Percentiles rank a stretch among this genome's conserved stretches.
Evolutionary conservation across 2,797 vertebrate species (phyloP).

Genomic region (Gymnoscopelus braueri): DNA sequence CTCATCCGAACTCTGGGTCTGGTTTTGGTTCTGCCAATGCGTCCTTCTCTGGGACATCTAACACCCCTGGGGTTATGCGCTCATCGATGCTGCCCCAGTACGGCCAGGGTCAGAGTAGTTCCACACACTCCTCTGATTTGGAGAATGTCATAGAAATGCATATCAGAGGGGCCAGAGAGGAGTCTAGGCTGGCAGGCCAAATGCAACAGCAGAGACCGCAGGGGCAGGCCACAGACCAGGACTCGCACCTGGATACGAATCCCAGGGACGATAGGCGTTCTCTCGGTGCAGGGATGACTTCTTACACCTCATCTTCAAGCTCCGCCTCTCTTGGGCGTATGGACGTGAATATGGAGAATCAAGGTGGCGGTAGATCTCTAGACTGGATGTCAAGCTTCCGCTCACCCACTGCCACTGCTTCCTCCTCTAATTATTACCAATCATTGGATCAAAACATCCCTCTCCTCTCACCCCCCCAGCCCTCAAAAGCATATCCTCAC

Average conservation of each 20-base stretch:
- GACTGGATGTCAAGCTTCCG: constrained; percentile 49
- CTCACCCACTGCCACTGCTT: not conserved
- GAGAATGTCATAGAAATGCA: constrained; percentile 74
- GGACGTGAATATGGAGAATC: constrained; percentile 7
- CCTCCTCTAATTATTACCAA: constrained; percentile 28
- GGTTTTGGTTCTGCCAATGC: constrained; percentile 49
- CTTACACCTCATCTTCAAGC: constrained; percentile 36
- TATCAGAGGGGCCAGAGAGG: constrained; percentile 74
- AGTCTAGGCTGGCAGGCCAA: constrained; percentile 67
- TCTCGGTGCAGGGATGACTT: constrained; percentile 55
- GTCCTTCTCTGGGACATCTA: constrained; percentile 11
- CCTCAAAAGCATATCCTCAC: not conserved
- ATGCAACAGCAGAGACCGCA: constrained; percentile 68
- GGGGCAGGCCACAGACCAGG: constrained; percentile 57
- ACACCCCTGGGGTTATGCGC: constrained; percentile 37
- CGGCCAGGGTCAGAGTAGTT: constrained; percentile 70
- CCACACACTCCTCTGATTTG: constrained; percentile 52
- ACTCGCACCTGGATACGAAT: constrained; percentile 71
- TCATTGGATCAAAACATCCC: constrained; percentile 36
- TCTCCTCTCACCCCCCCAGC: constrained; percentile 35
- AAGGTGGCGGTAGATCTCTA: constrained; percentile 29
- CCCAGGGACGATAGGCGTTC: constrained; percentile 57
- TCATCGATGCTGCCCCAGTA: constrained; percentile 56
- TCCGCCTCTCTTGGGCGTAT: constrained; percentile 14
- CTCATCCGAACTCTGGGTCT: constrained; percentile 54